A percentile compares a stretch with the other conserved stretches of the same genome.
These are phyloP conservation scores for Agrochola lychnidis DNA, from an alignment of 2,888 invertebrate species.

Conservation along the genomic window DNA sequence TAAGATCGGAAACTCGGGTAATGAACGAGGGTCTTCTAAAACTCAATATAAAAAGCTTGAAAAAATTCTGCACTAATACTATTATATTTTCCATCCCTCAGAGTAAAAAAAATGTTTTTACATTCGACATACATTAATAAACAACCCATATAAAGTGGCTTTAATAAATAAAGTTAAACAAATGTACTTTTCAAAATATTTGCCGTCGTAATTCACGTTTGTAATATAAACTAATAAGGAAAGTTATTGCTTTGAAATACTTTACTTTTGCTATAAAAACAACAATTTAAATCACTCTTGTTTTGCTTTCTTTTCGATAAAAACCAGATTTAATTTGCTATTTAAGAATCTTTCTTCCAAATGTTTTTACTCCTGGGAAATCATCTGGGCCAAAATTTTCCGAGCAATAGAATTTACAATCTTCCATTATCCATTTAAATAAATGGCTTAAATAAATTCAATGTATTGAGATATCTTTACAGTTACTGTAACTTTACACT, in stretches of 20 bases:
- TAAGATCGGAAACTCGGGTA: background rate
- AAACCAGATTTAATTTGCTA: background rate
- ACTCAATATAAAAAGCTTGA: background rate
- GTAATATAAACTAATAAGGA: background rate
- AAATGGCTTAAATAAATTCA: background rate
- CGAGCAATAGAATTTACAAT: background rate
- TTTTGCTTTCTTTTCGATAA: background rate
- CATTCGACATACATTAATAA: background rate
- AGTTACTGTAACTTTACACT: background rate
- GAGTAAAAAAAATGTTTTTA: background rate
- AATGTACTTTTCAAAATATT: slow-evolving; percentile 34
- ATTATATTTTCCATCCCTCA: slow-evolving; percentile 10
- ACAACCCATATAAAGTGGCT: background rate
- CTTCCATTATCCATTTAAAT: background rate
- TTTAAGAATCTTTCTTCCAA: background rate
- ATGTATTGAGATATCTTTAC: background rate
- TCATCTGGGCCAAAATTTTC: background rate
- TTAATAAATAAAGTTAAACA: slow-evolving; percentile 12
- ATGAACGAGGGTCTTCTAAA: background rate
- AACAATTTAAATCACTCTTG: background rate
- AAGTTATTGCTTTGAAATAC: slow-evolving; percentile 24
- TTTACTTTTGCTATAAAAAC: background rate
- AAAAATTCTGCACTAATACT: background rate
- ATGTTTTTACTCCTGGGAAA: background rate
- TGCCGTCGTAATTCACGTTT: slow-evolving; percentile 10